Percentiles rank a stretch among this genome's conserved stretches.
phyloP scores from a whole-genome alignment of 2,888 invertebrate genomes.

The Lepeophtheirus nordmannii region DNA sequence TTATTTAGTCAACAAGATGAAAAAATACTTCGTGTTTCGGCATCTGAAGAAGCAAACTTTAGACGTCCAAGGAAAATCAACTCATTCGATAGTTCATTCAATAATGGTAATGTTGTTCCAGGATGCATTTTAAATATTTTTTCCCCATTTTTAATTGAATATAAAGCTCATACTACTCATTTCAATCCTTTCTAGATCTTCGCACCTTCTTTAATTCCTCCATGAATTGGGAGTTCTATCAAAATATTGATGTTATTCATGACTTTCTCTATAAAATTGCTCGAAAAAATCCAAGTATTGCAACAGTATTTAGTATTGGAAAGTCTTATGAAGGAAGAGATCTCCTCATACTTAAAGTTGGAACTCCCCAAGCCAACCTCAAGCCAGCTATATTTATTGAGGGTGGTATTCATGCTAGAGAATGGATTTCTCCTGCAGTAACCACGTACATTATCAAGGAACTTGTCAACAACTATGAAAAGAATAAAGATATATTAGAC shows the following conservation, averaged over 20 bases:
- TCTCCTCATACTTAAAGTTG: slow-evolving; percentile 52
- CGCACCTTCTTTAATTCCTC: no score
- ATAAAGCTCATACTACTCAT: no score
- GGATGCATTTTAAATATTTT: no score
- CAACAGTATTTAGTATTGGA: slow-evolving; percentile 50
- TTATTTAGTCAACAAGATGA: no score
- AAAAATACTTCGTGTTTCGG: no score
- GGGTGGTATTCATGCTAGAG: slow-evolving; percentile 63
- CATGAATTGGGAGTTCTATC: neutral
- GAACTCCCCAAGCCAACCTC: slow-evolving; percentile 28
- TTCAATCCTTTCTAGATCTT: no score
- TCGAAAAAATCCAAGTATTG: neutral
- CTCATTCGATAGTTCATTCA: no score
- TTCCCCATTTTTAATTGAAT: no score
- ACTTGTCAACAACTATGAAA: slow-evolving; percentile 10
- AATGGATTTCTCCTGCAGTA: slow-evolving; percentile 44
- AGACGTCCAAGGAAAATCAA: no score
- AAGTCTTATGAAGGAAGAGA: slow-evolving; percentile 55
- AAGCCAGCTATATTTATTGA: slow-evolving; percentile 23
- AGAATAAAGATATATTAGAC: slow-evolving; percentile 41
- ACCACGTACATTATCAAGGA: slow-evolving; percentile 7
- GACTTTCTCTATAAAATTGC: neutral
- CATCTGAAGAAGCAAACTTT: no score
- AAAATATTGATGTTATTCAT: neutral
- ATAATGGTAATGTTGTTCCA: no score